phyloP scores from a whole-genome alignment of 2,888 invertebrate species.

The Herminia tarsipennalis region DNA sequence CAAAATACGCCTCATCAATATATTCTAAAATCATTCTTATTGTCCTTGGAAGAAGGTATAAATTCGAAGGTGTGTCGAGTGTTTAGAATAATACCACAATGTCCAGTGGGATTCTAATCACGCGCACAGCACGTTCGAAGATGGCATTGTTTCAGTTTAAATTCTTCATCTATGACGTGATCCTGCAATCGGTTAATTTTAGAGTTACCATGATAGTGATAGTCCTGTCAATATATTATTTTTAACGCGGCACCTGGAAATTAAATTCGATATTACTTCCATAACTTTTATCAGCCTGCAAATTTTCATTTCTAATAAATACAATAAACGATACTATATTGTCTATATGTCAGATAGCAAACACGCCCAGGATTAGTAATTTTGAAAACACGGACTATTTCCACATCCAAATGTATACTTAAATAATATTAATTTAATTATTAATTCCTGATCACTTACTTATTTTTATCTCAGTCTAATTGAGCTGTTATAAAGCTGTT shows the following conservation, averaged over 20 bases:
- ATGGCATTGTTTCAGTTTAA: slow-evolving; percentile 80
- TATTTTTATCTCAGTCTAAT: too few species aligned
- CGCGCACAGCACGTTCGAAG: slow-evolving; percentile 61
- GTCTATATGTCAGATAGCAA: too few species aligned
- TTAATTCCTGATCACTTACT: too few species aligned
- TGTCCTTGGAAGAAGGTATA: neutral
- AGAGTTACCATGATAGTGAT: slow-evolving; percentile 28
- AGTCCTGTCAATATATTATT: slow-evolving; percentile 26
- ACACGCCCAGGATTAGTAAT: too few species aligned
- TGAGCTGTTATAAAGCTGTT: too few species aligned
- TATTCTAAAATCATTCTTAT: slow-evolving; percentile 8
- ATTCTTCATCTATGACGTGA: slow-evolving; percentile 78
- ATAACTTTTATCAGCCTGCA: too few species aligned
- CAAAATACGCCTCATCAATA: slow-evolving; percentile 18
- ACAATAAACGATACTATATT: neutral
- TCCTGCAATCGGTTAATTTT: slow-evolving; percentile 59
- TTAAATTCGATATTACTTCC: too few species aligned
- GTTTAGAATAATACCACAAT: slow-evolving; percentile 29
- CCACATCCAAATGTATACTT: too few species aligned
- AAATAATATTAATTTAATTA: too few species aligned
- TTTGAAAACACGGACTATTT: neutral
- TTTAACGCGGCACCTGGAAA: too few species aligned
- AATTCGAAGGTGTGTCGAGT: slow-evolving; percentile 10
- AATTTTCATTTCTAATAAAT: too few species aligned
- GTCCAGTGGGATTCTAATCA: slow-evolving; percentile 59